Percentiles rank a stretch among this genome's conserved stretches.
Conservation (phyloP, 2,113 vertebrate species). For the Phyllostomus hastatus region DNA sequence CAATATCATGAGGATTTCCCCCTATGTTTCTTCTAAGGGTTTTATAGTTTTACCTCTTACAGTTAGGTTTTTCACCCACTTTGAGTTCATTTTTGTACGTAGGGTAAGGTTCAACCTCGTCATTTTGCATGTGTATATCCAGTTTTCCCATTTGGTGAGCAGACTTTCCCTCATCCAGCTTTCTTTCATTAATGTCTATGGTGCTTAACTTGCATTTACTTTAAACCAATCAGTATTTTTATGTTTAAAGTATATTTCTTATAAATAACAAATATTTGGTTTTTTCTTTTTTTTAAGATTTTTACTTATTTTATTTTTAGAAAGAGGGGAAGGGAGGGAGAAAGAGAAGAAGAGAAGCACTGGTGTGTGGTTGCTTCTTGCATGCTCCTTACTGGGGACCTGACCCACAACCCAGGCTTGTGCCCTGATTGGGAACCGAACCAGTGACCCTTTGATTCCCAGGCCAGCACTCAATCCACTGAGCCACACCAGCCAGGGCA, state of each 20-base stretch:
- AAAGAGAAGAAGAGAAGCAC: too few species aligned
- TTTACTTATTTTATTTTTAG: too few species aligned
- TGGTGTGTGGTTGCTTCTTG: too few species aligned
- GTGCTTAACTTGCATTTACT: background rate
- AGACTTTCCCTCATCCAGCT: background rate
- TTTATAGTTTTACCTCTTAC: background rate
- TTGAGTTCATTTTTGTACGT: background rate
- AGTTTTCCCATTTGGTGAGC: background rate
- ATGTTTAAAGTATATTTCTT: constrained; percentile 6
- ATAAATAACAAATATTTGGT: background rate
- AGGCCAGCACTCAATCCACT: too few species aligned
- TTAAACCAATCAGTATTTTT: background rate
- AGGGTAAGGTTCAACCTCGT: background rate
- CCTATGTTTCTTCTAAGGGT: constrained; percentile 12
- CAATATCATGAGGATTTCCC: background rate
- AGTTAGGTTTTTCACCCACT: background rate
- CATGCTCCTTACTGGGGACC: too few species aligned
- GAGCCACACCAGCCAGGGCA: too few species aligned
- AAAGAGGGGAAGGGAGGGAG: too few species aligned
- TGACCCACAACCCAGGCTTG: too few species aligned
- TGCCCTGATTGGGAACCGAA: too few species aligned
- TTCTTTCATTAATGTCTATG: background rate
- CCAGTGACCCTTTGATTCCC: too few species aligned
- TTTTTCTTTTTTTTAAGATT: background rate
- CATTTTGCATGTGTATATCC: background rate